Conservation (phyloP, 2,888 invertebrate species). For the Blomia tropicalis region DNA sequence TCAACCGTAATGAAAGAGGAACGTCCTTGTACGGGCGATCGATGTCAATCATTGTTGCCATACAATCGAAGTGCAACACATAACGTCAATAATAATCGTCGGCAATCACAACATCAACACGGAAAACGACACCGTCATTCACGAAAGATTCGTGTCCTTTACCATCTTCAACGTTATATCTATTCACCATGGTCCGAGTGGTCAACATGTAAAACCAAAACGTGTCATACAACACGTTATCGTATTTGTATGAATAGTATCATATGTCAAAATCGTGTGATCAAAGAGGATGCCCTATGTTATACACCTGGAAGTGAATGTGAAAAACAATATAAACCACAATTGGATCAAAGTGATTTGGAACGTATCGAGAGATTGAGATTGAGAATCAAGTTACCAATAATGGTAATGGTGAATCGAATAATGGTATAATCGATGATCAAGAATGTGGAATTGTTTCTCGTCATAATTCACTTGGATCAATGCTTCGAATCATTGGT, state of each 20-base stretch:
- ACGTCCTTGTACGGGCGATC: conserved; percentile 31
- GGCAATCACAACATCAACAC: neutral
- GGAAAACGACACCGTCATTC: conserved; percentile 36
- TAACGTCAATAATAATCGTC: conserved; percentile 3
- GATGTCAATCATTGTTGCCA: conserved; percentile 23
- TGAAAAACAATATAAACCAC: conserved; percentile 45
- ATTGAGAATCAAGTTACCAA: neutral
- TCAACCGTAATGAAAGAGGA: conserved; percentile 34
- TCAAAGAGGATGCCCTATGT: conserved; percentile 69
- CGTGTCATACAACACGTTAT: conserved; percentile 60
- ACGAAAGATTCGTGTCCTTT: conserved; percentile 30
- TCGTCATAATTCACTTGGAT: conserved; percentile 17
- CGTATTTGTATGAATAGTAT: conserved; percentile 57
- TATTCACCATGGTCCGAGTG: conserved; percentile 56
- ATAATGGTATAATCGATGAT: conserved; percentile 15
- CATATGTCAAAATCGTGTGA: conserved; percentile 57
- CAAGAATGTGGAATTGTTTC: conserved; percentile 26
- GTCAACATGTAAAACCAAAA: conserved; percentile 56
- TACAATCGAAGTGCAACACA: neutral
- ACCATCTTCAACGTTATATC: conserved; percentile 33
- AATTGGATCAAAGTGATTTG: conserved; percentile 20
- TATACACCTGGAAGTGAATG: conserved; percentile 65
- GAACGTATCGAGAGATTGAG: conserved; percentile 1
- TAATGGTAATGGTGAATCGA: neutral
- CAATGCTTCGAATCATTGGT: conserved; percentile 58